phyloP scores from a whole-genome alignment of 37 sponge, comb jelly and placozoan species.

The Beroe forskalii region DNA sequence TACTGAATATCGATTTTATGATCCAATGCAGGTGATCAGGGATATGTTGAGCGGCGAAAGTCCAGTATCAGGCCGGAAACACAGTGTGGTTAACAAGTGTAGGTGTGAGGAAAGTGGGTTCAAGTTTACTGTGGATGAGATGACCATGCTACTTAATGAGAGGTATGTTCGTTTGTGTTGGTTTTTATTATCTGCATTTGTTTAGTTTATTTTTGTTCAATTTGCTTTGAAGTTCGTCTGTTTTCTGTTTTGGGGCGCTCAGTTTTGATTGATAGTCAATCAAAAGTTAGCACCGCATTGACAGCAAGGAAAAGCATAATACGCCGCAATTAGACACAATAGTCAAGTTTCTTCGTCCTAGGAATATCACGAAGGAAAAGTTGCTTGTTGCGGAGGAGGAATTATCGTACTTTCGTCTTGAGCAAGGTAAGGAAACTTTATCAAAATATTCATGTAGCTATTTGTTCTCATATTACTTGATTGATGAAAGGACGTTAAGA shows the following conservation, averaged over 20 bases:
- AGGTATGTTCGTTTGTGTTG: background rate
- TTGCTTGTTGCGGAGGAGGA: conserved; percentile 7
- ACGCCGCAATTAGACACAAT: no score
- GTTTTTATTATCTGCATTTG: no score
- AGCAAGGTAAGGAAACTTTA: background rate
- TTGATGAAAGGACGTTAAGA: no score
- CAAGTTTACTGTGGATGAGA: conserved; percentile 57
- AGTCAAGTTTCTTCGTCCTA: no score
- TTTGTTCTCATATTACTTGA: background rate
- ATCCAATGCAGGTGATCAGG: conserved; percentile 24
- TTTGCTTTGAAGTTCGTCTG: background rate
- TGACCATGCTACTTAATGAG: conserved; percentile 49
- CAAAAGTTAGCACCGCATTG: no score
- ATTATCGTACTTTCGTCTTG: background rate
- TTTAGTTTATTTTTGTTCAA: background rate
- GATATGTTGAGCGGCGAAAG: background rate
- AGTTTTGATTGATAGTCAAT: no score
- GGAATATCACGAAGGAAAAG: conserved; percentile 58
- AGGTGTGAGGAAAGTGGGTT: conserved; percentile 32
- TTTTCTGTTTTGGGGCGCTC: no score
- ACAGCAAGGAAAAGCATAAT: no score
- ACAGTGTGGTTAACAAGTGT: conserved; percentile 19
- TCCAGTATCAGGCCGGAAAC: background rate
- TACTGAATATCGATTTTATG: no score
- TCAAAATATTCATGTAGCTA: background rate